Conservation (phyloP, 2,797 vertebrate species). For the Esox masquinongy region DNA sequence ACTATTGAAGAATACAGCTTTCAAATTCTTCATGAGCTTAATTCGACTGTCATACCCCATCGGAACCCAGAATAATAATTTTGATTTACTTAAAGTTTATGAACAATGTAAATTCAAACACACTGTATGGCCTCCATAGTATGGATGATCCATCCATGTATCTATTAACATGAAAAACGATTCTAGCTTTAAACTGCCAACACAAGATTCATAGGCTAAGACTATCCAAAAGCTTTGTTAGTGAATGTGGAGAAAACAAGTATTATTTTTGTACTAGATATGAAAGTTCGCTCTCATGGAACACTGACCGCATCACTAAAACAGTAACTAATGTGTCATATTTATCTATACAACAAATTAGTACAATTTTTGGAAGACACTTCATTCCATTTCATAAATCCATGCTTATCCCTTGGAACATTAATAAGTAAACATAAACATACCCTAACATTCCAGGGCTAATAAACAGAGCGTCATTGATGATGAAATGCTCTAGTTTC, state of each 20-base stretch:
- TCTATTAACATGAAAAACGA: too few relatives aligned
- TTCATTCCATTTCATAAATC: neutral
- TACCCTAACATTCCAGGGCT: neutral
- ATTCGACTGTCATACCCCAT: too few relatives aligned
- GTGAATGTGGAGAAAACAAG: constrained; percentile 21
- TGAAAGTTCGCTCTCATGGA: neutral
- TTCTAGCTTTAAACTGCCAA: constrained; percentile 25
- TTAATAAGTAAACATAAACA: neutral
- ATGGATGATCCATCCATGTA: too few relatives aligned
- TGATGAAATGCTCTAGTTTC: constrained; percentile 1
- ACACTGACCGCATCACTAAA: neutral
- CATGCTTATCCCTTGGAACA: neutral
- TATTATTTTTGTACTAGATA: too few relatives aligned
- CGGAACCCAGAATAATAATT: too few relatives aligned
- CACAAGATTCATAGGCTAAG: constrained; percentile 38
- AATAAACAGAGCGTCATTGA: neutral
- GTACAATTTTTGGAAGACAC: neutral
- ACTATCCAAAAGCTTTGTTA: constrained; percentile 42
- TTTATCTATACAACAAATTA: neutral
- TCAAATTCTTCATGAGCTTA: constrained; percentile 17
- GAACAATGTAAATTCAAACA: too few relatives aligned
- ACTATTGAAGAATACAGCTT: neutral
- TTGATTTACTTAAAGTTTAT: too few relatives aligned
- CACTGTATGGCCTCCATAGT: too few relatives aligned
- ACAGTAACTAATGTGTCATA: neutral